Percentiles rank a stretch among this genome's conserved stretches.
These are phyloP conservation scores for Penaeus japonicus DNA, from an alignment of 1,140 invertebrate genomes.

Conservation along the genomic window DNA sequence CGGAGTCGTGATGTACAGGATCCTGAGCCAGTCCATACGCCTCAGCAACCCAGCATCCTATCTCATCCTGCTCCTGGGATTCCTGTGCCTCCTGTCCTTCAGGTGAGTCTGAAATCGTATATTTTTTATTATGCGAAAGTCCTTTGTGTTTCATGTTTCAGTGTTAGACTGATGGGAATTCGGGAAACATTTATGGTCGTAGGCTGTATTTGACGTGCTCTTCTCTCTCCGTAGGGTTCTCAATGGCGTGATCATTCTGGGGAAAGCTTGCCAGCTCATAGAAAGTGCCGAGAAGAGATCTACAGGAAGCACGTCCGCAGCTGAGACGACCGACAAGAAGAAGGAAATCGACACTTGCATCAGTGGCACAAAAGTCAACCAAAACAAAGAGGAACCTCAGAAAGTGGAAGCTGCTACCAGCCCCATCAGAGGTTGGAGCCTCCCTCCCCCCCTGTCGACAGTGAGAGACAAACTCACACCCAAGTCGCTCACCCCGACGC, in stretches of 20 bases:
- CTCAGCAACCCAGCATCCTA: conserved; percentile 72
- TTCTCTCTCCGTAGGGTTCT: conserved; percentile 71
- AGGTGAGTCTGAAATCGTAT: conserved; percentile 21
- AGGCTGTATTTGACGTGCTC: not conserved
- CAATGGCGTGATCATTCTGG: conserved; percentile 86
- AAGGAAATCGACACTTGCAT: not conserved
- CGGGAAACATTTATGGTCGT: not conserved
- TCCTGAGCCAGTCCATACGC: conserved; percentile 75
- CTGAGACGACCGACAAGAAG: conserved; percentile 7
- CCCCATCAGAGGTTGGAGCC: conserved; percentile 33
- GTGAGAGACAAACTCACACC: not conserved
- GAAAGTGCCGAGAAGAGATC: conserved; percentile 54
- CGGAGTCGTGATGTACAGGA: conserved; percentile 87
- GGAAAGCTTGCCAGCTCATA: conserved; percentile 86
- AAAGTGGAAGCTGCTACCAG: conserved; percentile 39
- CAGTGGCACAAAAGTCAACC: not conserved
- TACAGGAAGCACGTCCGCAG: conserved; percentile 17
- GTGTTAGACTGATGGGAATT: too few species aligned
- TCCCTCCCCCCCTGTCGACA: conserved; percentile 9
- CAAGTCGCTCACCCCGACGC: not conserved
- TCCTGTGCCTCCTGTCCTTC: conserved; percentile 80
- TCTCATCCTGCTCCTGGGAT: conserved; percentile 77
- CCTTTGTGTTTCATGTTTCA: not conserved
- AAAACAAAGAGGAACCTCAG: conserved; percentile 17
- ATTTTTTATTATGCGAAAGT: not conserved